Conservation (phyloP, 2,888 invertebrate species). For the Sinodicranocentrus sp. region DNA sequence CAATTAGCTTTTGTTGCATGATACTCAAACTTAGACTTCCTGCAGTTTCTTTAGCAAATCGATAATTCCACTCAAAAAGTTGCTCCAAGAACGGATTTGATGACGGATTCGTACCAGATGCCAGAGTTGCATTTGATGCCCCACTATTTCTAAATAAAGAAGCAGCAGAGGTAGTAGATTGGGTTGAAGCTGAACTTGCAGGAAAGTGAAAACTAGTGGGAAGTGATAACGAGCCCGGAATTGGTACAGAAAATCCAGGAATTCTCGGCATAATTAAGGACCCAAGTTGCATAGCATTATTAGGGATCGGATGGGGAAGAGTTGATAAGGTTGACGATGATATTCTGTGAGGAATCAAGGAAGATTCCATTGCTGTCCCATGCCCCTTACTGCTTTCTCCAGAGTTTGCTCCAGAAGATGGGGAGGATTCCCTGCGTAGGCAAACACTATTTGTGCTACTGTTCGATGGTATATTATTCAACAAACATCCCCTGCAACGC, state of each 20-base stretch:
- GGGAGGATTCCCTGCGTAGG: background rate
- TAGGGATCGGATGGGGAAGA: background rate
- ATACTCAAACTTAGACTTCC: constrained; percentile 65
- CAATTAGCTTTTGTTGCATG: constrained; percentile 75
- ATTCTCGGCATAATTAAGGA: constrained; percentile 27
- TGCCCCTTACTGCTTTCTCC: background rate
- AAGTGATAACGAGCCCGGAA: constrained; percentile 21
- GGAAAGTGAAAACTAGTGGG: constrained; percentile 21
- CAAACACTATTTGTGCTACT: background rate
- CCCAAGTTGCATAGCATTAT: constrained; percentile 6
- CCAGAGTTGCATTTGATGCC: background rate
- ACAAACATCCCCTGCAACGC: constrained; percentile 68
- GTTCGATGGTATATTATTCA: constrained; percentile 28
- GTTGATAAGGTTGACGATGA: constrained; percentile 16
- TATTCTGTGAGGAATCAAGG: constrained; percentile 17
- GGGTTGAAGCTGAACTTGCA: background rate
- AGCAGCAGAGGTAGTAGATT: constrained; percentile 13
- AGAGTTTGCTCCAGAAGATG: background rate
- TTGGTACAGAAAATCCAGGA: constrained; percentile 35
- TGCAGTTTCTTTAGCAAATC: constrained; percentile 73
- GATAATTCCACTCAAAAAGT: constrained; percentile 73
- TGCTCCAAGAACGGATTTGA: constrained; percentile 73
- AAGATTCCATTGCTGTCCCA: background rate
- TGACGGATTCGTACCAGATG: background rate
- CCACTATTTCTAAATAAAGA: constrained; percentile 1